A percentile compares a stretch with the other conserved stretches of the same genome.
These are phyloP conservation scores for Echinops telfairi DNA, from an alignment of 2,113 vertebrate species.

Conservation along the genomic window DNA sequence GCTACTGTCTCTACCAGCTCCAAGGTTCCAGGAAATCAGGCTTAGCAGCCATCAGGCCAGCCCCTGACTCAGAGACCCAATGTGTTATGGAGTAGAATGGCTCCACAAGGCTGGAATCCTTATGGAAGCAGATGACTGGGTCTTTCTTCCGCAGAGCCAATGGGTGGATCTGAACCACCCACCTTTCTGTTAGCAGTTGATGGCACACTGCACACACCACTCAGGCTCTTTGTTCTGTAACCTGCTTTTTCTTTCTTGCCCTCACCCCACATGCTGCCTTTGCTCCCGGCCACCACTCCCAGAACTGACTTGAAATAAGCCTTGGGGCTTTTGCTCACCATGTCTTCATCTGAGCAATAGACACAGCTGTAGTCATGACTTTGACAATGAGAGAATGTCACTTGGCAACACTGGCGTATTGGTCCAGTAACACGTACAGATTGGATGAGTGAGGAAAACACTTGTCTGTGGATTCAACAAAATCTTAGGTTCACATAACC, in stretches of 20 bases:
- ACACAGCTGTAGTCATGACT: not conserved
- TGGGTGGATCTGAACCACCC: not conserved
- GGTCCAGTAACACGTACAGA: not conserved
- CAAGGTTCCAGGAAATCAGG: constrained; percentile 13
- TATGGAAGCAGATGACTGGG: not conserved
- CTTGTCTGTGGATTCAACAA: not conserved
- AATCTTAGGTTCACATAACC: not conserved
- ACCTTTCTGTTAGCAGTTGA: not conserved
- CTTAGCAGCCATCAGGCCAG: not conserved
- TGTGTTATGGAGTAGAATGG: not conserved
- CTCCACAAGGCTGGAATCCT: not conserved
- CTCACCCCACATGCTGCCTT: not conserved
- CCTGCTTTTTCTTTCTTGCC: constrained; percentile 5
- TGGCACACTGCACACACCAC: not conserved
- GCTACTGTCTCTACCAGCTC: not conserved
- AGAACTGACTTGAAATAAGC: constrained; percentile 40
- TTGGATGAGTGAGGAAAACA: not conserved
- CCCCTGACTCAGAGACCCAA: not conserved
- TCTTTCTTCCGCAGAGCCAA: not conserved
- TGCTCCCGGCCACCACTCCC: not conserved
- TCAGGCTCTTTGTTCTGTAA: not conserved
- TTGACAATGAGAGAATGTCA: not conserved
- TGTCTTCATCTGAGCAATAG: not conserved
- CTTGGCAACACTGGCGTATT: not conserved
- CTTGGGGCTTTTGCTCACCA: not conserved